Conservation (phyloP, 1,140 invertebrate genomes). For the Proales similis region DNA sequence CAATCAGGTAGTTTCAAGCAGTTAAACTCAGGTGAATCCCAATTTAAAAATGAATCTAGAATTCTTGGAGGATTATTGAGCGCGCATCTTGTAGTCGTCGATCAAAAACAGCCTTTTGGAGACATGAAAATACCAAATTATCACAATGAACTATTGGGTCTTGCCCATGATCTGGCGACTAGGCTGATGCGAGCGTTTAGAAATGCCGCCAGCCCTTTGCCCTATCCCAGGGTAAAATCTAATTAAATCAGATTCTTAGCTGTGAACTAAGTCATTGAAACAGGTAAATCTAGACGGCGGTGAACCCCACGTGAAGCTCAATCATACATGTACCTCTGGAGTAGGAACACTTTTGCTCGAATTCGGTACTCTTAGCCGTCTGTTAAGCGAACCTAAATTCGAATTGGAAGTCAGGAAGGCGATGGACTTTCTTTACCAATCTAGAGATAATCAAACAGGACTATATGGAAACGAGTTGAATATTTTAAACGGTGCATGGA, state of each 20-base stretch:
- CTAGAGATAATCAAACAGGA: slow-evolving; percentile 60
- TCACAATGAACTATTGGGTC: slow-evolving; percentile 58
- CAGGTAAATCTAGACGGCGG: slow-evolving; percentile 60
- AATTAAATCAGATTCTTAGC: neutral
- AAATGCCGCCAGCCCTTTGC: slow-evolving; percentile 55
- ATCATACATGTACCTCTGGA: slow-evolving; percentile 64
- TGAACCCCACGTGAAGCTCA: slow-evolving; percentile 55
- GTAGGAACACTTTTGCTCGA: slow-evolving; percentile 62
- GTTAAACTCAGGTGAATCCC: slow-evolving; percentile 3
- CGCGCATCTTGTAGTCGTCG: slow-evolving; percentile 62
- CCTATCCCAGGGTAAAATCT: slow-evolving; percentile 58
- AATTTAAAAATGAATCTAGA: slow-evolving; percentile 45
- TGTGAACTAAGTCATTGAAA: neutral
- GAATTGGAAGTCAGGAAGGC: slow-evolving; percentile 60
- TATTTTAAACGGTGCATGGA: slow-evolving; percentile 52
- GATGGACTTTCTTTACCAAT: slow-evolving; percentile 58
- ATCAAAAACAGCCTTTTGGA: slow-evolving; percentile 59
- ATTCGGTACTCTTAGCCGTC: slow-evolving; percentile 61
- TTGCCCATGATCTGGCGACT: slow-evolving; percentile 61
- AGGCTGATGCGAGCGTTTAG: slow-evolving; percentile 61
- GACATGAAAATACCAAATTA: slow-evolving; percentile 56
- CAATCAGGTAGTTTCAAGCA: slow-evolving; percentile 57
- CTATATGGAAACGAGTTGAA: slow-evolving; percentile 54
- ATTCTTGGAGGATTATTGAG: slow-evolving; percentile 62
- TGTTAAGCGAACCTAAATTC: slow-evolving; percentile 61